A percentile compares a stretch with the other conserved stretches of the same genome.
Evolutionary conservation across 2,888 invertebrate species (phyloP).

Genomic region (Metopia argyrocephala): DNA sequence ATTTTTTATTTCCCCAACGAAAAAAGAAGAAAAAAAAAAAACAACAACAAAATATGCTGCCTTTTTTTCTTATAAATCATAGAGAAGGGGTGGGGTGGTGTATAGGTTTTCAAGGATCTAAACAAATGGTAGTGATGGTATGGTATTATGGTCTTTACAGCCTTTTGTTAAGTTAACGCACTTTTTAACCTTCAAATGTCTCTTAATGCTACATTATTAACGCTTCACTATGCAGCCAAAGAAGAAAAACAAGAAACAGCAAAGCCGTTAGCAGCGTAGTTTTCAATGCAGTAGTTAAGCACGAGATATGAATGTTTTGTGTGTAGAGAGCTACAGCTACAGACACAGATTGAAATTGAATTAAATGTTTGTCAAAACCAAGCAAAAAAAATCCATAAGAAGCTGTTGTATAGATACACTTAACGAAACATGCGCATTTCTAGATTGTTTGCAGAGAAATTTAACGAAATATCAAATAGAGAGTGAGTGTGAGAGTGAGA

Average conservation of each 20-base stretch:
- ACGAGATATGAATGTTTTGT: not conserved
- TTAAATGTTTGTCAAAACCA: slow-evolving; percentile 24
- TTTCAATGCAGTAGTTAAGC: not conserved
- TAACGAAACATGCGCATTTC: slow-evolving; percentile 51
- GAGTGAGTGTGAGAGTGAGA: not conserved
- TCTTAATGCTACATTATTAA: slow-evolving; percentile 53
- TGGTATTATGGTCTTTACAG: not conserved
- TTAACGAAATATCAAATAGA: not conserved
- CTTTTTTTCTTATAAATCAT: too few relatives aligned
- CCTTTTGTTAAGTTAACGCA: slow-evolving; percentile 67
- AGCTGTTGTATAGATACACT: slow-evolving; percentile 32
- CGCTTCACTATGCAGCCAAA: slow-evolving; percentile 51
- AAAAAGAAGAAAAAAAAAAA: too few relatives aligned
- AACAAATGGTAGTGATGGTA: not conserved
- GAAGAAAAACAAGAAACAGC: not conserved
- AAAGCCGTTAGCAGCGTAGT: not conserved
- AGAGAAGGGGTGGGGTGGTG: too few relatives aligned
- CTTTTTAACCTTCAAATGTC: slow-evolving; percentile 74
- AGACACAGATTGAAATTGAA: slow-evolving; percentile 19
- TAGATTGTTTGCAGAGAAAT: not conserved
- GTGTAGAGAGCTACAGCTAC: not conserved
- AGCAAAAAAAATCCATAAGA: not conserved
- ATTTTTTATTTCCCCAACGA: too few relatives aligned
- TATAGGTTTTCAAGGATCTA: not conserved
- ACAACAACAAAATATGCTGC: too few relatives aligned